Conservation (phyloP, 2,888 invertebrate species). For the Nemapogon koenigi region DNA sequence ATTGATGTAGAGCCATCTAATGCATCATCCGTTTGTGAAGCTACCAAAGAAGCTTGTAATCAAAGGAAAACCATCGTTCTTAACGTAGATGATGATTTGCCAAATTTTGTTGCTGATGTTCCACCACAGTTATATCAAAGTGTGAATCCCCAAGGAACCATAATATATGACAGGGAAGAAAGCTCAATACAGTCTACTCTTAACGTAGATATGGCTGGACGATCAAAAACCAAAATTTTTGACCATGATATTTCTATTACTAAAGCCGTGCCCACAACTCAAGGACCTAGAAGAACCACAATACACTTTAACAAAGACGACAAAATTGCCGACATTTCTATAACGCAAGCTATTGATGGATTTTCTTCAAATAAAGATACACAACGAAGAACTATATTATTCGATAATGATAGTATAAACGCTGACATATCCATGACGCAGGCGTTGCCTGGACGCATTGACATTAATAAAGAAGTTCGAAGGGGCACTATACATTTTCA, state of each 20-base stretch:
- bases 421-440: constrained; percentile 10
- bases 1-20: too few species aligned
- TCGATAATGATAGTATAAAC: neutral
- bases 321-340: constrained; percentile 1
- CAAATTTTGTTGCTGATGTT: constrained; percentile 29
- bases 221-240: constrained; percentile 19
- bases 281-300: neutral
- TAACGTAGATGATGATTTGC: constrained; percentile 39
- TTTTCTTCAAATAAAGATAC: neutral
- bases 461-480: neutral
- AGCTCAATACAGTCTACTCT: neutral
- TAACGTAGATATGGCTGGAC: neutral
- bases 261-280: neutral
- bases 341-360: constrained; percentile 3
- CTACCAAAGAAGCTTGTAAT: too few species aligned
- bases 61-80: constrained; percentile 37
- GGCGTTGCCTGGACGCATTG: neutral
- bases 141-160: neutral
- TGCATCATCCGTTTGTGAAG: too few species aligned
- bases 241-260: constrained; percentile 13
- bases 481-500: neutral
- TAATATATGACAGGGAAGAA: too few species aligned
- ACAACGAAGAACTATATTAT: constrained; percentile 6
- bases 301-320: neutral
- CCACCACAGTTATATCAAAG: constrained; percentile 13